Evolutionary conservation across 2,113 vertebrate genomes (phyloP).

Genomic region (Nesospiza acunhae): DNA sequence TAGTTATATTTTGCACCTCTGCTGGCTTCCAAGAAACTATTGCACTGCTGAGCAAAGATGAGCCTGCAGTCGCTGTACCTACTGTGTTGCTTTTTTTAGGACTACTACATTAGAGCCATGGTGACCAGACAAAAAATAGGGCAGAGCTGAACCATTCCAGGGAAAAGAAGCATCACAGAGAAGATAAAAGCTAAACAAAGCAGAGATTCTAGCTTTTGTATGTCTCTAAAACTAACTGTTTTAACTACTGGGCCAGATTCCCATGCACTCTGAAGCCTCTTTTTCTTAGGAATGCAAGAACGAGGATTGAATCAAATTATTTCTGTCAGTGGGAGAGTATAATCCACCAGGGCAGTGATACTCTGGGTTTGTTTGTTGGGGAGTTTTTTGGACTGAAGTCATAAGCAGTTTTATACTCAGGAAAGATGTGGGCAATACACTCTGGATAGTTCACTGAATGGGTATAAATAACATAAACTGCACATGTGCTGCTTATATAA

Average conservation of each 20-base stretch:
- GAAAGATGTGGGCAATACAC: background rate
- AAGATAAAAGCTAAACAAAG: constrained; percentile 3
- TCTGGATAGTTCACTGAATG: background rate
- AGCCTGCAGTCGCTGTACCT: constrained; percentile 18
- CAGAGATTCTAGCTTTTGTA: background rate
- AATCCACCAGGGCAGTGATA: background rate
- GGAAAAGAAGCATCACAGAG: background rate
- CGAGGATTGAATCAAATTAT: background rate
- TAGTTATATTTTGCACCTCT: constrained; percentile 55
- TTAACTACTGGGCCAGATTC: background rate
- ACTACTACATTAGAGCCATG: constrained; percentile 16
- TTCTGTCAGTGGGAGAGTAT: background rate
- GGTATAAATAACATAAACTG: background rate
- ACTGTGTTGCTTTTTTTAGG: constrained; percentile 60
- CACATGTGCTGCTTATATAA: background rate
- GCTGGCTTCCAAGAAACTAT: constrained; percentile 42
- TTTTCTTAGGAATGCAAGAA: background rate
- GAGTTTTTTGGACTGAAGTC: background rate
- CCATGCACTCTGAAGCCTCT: background rate
- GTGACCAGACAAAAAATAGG: constrained; percentile 43
- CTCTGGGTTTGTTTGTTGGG: background rate
- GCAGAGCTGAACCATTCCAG: constrained; percentile 23
- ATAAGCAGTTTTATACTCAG: background rate
- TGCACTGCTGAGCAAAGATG: constrained; percentile 50
- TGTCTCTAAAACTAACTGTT: background rate